A percentile compares a stretch with the other conserved stretches of the same genome.
Evolutionary conservation across 2,888 invertebrate species (phyloP).

Genomic region (Diplazon laetatorius): DNA sequence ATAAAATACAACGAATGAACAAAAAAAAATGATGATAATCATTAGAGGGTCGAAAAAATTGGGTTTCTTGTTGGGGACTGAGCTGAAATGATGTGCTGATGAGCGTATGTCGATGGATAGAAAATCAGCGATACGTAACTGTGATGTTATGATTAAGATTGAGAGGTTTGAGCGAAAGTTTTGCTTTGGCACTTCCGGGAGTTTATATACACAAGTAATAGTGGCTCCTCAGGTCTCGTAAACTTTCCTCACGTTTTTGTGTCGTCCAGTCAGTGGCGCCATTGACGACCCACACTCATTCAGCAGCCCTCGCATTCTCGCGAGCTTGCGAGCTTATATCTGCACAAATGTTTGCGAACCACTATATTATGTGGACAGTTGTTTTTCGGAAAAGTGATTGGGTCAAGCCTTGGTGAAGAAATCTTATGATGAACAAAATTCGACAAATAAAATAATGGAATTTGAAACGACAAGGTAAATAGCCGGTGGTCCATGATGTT

Average conservation of each 20-base stretch:
- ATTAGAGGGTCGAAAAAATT: not conserved
- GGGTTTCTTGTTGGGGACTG: not conserved
- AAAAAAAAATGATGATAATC: not conserved
- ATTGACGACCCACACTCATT: conserved; percentile 20
- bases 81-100: conserved; percentile 2
- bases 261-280: not conserved
- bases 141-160: conserved; percentile 29
- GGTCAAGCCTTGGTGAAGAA: not conserved
- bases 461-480: too few relatives aligned
- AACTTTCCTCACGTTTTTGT: conserved; percentile 3
- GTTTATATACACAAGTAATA: conserved; percentile 13
- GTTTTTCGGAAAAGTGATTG: conserved; percentile 10
- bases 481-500: too few relatives aligned
- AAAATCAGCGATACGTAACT: conserved; percentile 30
- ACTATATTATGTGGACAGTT: not conserved
- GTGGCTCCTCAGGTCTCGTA: conserved; percentile 6
- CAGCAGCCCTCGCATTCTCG: conserved; percentile 7
- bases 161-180: conserved; percentile 17
- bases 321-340: conserved; percentile 23
- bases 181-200: conserved; percentile 8
- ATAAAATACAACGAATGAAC: too few relatives aligned
- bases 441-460: not conserved
- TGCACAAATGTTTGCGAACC: conserved; percentile 24
- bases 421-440: not conserved
- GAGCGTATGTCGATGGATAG: not conserved